Evolutionary conservation across 1,140 invertebrate genomes (phyloP).

Genomic region (Orius insidiosus): DNA sequence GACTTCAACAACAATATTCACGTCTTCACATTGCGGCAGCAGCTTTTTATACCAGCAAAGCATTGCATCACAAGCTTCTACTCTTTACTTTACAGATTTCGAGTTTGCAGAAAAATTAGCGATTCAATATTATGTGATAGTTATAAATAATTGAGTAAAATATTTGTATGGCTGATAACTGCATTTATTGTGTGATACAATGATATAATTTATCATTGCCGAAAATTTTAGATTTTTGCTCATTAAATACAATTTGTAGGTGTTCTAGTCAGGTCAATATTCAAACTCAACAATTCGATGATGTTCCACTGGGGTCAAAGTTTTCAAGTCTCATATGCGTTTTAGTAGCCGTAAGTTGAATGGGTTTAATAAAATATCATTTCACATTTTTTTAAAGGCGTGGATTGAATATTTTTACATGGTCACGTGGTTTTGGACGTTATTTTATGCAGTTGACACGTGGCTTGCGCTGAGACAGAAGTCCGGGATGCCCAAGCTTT

Average conservation of each 20-base stretch:
- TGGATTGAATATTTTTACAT: conserved; percentile 75
- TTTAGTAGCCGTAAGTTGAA: conserved; percentile 47
- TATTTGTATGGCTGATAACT: too few relatives aligned
- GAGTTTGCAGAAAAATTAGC: too few relatives aligned
- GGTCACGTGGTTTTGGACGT: conserved; percentile 66
- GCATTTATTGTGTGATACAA: too few relatives aligned
- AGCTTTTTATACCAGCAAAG: too few relatives aligned
- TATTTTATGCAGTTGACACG: conserved; percentile 66
- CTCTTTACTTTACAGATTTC: too few relatives aligned
- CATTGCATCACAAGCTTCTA: too few relatives aligned
- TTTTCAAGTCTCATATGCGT: conserved; percentile 51
- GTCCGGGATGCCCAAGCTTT: conserved; percentile 34
- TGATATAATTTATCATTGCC: too few relatives aligned
- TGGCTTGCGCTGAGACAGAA: conserved; percentile 43
- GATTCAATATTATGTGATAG: too few relatives aligned
- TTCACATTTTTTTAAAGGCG: conserved; percentile 32
- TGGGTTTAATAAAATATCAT: conserved; percentile 4
- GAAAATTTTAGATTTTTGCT: too few relatives aligned
- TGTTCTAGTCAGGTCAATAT: conserved; percentile 46
- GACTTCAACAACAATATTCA: too few relatives aligned
- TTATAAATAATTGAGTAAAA: too few relatives aligned
- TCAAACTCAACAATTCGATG: conserved; percentile 48
- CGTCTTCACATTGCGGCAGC: too few relatives aligned
- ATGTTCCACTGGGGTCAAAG: conserved; percentile 36
- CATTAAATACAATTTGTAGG: conserved; percentile 29